A percentile compares a stretch with the other conserved stretches of the same genome.
phyloP scores from a whole-genome alignment of 2,113 vertebrate genomes.

The Colius striatus region DNA sequence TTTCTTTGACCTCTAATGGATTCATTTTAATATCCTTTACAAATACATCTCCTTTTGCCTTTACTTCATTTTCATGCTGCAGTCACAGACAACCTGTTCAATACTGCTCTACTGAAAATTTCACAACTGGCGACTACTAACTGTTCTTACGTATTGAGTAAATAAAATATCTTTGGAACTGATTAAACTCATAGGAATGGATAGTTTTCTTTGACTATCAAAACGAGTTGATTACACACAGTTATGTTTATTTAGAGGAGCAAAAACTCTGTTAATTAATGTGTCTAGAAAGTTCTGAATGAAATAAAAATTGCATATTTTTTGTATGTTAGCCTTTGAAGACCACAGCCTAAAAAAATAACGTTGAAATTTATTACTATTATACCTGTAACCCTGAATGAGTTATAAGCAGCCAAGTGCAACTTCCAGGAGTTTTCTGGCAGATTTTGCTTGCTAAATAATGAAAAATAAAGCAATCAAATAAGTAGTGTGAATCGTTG shows the following conservation, averaged over 20 bases:
- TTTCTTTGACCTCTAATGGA: neutral
- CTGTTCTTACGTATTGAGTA: neutral
- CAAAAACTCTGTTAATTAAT: neutral
- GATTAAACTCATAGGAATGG: neutral
- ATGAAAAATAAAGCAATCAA: neutral
- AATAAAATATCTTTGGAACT: neutral
- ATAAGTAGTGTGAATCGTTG: neutral
- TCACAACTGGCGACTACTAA: neutral
- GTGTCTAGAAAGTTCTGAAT: neutral
- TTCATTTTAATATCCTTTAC: neutral
- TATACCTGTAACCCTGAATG: neutral
- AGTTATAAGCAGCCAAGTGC: neutral
- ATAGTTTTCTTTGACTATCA: neutral
- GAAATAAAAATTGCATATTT: neutral
- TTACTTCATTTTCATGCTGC: neutral
- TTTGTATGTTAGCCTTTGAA: neutral
- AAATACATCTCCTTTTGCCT: neutral
- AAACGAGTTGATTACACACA: neutral
- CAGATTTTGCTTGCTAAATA: neutral
- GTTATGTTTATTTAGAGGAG: neutral
- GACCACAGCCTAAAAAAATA: neutral
- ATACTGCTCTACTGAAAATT: neutral
- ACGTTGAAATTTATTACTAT: neutral
- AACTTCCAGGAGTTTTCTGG: neutral
- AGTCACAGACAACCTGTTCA: neutral